A percentile compares a stretch with the other conserved stretches of the same genome.
These are phyloP conservation scores for Stenopsyche tienmushanensis DNA, from an alignment of 1,140 invertebrate genomes.

Conservation along the genomic window DNA sequence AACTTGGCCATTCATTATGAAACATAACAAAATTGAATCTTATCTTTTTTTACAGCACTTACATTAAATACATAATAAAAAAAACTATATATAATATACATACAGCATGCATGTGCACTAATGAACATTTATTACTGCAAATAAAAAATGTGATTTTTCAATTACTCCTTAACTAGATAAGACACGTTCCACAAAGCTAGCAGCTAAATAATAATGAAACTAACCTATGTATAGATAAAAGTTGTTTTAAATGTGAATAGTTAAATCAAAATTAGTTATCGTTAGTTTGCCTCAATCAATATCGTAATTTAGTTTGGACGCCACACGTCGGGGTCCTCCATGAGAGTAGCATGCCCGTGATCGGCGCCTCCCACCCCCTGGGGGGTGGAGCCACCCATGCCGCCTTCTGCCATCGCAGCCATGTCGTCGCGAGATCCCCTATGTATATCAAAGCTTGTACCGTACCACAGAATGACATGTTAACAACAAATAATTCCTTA, in stretches of 20 bases:
- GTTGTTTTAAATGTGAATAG: background rate
- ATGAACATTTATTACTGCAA: too few species aligned
- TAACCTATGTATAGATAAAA: background rate
- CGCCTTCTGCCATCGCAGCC: conserved; percentile 73
- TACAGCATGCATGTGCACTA: too few species aligned
- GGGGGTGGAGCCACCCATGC: conserved; percentile 61
- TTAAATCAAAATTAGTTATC: background rate
- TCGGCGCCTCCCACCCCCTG: conserved; percentile 58
- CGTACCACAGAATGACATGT: background rate
- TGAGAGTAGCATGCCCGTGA: conserved; percentile 74
- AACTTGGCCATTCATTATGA: too few species aligned
- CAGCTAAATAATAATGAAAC: background rate
- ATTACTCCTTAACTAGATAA: background rate
- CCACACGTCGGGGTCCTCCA: conserved; percentile 88
- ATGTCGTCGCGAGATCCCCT: conserved; percentile 82
- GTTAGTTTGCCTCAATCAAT: conserved; percentile 49
- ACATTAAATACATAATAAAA: background rate
- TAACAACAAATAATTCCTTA: background rate
- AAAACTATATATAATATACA: background rate
- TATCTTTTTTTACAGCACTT: too few species aligned
- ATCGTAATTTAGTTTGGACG: conserved; percentile 74
- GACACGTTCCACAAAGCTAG: background rate
- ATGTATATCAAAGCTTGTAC: conserved; percentile 34
- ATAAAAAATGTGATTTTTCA: background rate
- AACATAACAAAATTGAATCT: too few species aligned